phyloP scores from a whole-genome alignment of 2,888 invertebrate species.

The Scaptomyza flava region DNA sequence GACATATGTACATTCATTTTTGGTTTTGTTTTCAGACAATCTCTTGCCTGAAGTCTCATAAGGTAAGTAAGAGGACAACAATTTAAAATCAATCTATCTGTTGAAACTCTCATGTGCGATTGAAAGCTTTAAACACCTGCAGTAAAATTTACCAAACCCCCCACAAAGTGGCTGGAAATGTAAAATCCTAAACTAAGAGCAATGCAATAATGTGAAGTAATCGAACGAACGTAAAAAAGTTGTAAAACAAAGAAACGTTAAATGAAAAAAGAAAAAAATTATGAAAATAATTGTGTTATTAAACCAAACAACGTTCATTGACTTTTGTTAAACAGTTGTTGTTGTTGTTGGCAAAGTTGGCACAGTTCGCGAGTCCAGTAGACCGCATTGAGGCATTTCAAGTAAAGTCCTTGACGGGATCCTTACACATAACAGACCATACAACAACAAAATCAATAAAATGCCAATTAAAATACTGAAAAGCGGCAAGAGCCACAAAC shows the following conservation, averaged over 20 bases:
- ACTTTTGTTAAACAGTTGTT: conserved; percentile 27
- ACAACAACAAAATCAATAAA: conserved; percentile 51
- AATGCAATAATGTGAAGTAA: neutral
- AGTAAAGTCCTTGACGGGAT: conserved; percentile 27
- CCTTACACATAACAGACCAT: conserved; percentile 2
- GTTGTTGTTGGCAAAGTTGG: conserved; percentile 31
- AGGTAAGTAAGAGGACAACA: neutral
- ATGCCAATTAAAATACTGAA: conserved; percentile 56
- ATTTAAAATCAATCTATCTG: neutral
- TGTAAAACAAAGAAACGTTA: conserved; percentile 4
- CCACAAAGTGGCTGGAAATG: too few relatives aligned
- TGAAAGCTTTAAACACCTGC: neutral
- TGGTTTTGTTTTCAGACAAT: neutral
- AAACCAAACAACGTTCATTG: conserved; percentile 57
- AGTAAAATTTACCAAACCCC: too few relatives aligned
- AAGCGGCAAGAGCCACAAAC: conserved; percentile 23
- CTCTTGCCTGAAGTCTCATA: neutral
- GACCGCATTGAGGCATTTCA: conserved; percentile 39
- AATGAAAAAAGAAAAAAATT: conserved; percentile 9
- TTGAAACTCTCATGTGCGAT: neutral
- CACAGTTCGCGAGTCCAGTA: conserved; percentile 46
- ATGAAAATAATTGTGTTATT: conserved; percentile 53
- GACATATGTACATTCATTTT: neutral
- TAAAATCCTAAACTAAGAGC: neutral
- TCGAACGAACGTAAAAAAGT: conserved; percentile 21